These are phyloP conservation scores for Ciconia boyciana DNA, from an alignment of 2,113 vertebrate genomes.

Conservation along the genomic window DNA sequence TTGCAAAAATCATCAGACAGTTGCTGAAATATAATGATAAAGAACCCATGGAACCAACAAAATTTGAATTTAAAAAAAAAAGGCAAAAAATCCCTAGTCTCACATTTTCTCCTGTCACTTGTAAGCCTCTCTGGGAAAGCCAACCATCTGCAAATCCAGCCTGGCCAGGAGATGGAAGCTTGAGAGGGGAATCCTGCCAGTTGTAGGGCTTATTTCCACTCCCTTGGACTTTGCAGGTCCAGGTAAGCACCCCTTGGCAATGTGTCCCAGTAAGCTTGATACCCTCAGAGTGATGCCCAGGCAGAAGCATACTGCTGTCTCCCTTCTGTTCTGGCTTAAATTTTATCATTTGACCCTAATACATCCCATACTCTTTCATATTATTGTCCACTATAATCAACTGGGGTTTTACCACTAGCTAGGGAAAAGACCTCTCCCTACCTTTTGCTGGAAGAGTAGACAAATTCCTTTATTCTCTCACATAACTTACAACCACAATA, in stretches of 20 bases:
- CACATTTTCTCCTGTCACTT: neutral
- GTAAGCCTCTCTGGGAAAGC: neutral
- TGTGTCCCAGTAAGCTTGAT: neutral
- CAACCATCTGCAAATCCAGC: neutral
- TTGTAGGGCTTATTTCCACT: neutral
- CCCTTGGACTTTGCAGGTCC: neutral
- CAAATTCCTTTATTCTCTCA: neutral
- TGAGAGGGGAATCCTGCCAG: neutral
- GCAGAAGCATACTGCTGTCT: neutral
- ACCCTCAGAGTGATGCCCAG: neutral
- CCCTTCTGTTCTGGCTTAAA: neutral
- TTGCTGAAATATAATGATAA: neutral
- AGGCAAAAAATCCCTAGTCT: neutral
- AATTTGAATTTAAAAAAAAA: neutral
- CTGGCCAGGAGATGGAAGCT: neutral
- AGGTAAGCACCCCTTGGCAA: too few species aligned
- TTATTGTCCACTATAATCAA: neutral
- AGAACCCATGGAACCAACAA: rapidly evolving
- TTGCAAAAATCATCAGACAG: neutral
- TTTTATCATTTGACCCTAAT: neutral
- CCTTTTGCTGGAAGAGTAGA: neutral
- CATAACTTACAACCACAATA: too few species aligned
- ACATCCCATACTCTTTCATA: neutral
- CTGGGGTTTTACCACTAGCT: neutral
- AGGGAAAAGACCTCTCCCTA: neutral